Percentiles rank a stretch among this genome's conserved stretches.
Evolutionary conservation across 2,888 invertebrate species (phyloP).

Genomic region (Octonoba sinensis): DNA sequence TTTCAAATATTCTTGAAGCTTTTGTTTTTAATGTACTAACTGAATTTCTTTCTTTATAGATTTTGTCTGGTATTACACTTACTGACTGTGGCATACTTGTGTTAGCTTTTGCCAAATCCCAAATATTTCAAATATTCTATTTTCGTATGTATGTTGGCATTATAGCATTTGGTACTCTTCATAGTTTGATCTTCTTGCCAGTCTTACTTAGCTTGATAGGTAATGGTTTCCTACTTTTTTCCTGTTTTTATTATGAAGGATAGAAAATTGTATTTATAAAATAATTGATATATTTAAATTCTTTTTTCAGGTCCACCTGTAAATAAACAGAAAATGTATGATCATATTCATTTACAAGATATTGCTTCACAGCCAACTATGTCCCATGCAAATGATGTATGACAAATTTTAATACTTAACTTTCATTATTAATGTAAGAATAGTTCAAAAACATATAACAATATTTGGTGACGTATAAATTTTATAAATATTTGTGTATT

Average conservation of each 20-base stretch:
- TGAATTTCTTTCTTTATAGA: constrained; percentile 73
- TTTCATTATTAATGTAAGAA: too few species aligned
- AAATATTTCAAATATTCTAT: constrained; percentile 94
- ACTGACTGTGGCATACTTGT: constrained; percentile 98
- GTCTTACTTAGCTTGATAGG: constrained; percentile 97
- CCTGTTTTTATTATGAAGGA: background rate
- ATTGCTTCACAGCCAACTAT: constrained; percentile 57
- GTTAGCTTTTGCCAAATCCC: constrained; percentile 95
- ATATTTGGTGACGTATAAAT: too few species aligned
- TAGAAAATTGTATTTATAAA: background rate
- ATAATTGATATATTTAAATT: background rate
- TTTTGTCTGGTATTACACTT: constrained; percentile 96
- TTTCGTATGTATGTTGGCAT: constrained; percentile 98
- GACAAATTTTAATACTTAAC: background rate
- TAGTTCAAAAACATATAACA: too few species aligned
- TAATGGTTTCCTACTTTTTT: constrained; percentile 6
- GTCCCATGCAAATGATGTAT: constrained; percentile 56
- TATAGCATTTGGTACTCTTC: constrained; percentile 95
- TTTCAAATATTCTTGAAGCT: background rate
- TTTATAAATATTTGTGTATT: too few species aligned
- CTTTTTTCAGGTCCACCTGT: constrained; percentile 57
- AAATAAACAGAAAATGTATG: constrained; percentile 65
- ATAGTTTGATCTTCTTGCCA: constrained; percentile 96
- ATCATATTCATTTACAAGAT: constrained; percentile 64
- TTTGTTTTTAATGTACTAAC: too few species aligned